Conservation (phyloP, 2,113 vertebrate genomes). For the Clarias macrocephalus region DNA sequence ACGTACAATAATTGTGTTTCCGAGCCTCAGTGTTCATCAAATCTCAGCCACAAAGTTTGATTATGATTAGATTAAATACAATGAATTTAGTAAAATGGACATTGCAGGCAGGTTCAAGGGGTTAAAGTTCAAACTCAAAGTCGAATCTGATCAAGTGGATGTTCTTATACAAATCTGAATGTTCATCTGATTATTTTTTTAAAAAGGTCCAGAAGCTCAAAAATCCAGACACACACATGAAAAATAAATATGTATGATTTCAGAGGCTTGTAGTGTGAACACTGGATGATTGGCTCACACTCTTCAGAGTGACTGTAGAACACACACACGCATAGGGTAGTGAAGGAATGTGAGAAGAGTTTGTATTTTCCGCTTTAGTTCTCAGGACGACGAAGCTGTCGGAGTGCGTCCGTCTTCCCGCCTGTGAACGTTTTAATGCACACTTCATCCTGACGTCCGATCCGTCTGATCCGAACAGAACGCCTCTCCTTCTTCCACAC, state of each 20-base stretch:
- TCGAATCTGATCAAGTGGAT: background rate
- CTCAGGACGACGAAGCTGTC: conserved; percentile 33
- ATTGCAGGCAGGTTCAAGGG: background rate
- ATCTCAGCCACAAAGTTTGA: background rate
- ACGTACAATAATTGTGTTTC: background rate
- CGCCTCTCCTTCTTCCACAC: background rate
- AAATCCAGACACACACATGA: background rate
- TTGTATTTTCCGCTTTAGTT: conserved; percentile 31
- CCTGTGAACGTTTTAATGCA: background rate
- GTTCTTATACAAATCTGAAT: background rate
- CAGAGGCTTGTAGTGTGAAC: background rate
- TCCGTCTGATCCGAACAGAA: background rate
- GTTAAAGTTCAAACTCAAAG: background rate
- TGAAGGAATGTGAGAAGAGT: background rate
- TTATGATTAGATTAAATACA: background rate
- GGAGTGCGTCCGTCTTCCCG: background rate
- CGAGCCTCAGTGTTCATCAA: background rate
- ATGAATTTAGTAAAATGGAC: background rate
- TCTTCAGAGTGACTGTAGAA: background rate
- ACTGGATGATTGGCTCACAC: background rate
- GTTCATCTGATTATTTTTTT: background rate
- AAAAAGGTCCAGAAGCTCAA: background rate
- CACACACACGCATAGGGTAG: background rate
- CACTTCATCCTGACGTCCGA: background rate
- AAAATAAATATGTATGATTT: background rate